Conservation (phyloP, 2,888 invertebrate species). For the Schrankia costaestrigalis region DNA sequence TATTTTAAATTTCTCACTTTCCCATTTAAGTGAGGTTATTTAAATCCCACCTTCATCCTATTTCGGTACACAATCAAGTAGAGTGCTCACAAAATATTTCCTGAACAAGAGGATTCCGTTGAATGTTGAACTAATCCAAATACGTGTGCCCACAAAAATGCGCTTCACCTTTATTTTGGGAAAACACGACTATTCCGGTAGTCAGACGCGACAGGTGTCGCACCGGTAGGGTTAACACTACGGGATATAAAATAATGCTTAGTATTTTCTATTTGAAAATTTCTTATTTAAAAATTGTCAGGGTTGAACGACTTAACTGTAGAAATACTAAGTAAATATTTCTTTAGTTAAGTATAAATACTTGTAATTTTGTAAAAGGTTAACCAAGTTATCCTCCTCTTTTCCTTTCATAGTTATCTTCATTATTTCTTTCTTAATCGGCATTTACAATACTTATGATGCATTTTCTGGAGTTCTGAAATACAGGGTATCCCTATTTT, state of each 20-base stretch:
- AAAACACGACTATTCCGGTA: conserved; percentile 35
- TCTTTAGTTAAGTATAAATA: neutral
- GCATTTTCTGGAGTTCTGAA: too few relatives aligned
- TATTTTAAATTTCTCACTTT: neutral
- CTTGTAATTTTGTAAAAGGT: neutral
- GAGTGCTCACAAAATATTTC: conserved; percentile 22
- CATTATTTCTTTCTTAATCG: too few relatives aligned
- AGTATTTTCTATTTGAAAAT: neutral
- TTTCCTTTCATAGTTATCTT: too few relatives aligned
- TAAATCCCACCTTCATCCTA: conserved; percentile 1
- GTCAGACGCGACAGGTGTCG: conserved; percentile 33
- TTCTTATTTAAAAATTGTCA: neutral
- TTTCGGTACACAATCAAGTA: neutral
- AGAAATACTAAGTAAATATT: neutral
- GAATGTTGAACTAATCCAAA: conserved; percentile 29
- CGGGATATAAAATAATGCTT: neutral
- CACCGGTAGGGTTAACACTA: conserved; percentile 18
- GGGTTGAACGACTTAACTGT: neutral
- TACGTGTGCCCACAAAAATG: conserved; percentile 37
- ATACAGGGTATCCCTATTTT: too few relatives aligned
- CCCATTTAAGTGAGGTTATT: neutral
- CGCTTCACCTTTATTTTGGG: conserved; percentile 35
- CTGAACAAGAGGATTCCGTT: conserved; percentile 24
- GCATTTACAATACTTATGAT: too few relatives aligned
- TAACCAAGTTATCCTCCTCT: too few relatives aligned